A percentile compares a stretch with the other conserved stretches of the same genome.
These are phyloP conservation scores for Tiaroga cobitis DNA, from an alignment of 2,797 vertebrate species.

Conservation along the genomic window DNA sequence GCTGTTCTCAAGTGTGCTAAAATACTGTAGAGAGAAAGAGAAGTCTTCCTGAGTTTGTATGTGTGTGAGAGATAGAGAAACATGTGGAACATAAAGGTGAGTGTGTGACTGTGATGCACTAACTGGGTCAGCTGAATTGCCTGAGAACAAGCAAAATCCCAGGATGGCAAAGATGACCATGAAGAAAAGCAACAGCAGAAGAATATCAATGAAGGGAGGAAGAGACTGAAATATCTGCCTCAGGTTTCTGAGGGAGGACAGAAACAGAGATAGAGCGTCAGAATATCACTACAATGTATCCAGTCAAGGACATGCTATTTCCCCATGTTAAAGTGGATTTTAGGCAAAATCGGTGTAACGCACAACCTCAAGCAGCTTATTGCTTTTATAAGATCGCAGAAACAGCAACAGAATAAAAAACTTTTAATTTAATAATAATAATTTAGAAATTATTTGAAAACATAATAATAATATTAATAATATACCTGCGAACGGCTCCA, in stretches of 20 bases:
- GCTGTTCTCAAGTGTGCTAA: constrained; percentile 95
- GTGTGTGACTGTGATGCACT: constrained; percentile 63
- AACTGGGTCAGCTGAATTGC: constrained; percentile 90
- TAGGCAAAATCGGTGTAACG: neutral
- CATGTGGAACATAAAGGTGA: neutral
- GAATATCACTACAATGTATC: neutral
- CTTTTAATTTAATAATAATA: neutral
- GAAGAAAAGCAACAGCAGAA: constrained; percentile 96
- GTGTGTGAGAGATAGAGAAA: neutral
- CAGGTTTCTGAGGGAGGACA: constrained; percentile 84
- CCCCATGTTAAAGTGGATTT: neutral
- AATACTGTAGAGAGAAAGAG: constrained; percentile 82
- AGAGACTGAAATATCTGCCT: constrained; percentile 99
- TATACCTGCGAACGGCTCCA: constrained; percentile 92
- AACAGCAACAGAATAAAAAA: neutral
- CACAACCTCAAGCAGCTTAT: neutral
- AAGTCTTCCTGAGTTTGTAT: neutral
- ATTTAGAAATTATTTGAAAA: neutral
- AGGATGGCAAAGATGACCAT: constrained; percentile 98
- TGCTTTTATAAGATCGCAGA: neutral
- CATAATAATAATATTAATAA: neutral
- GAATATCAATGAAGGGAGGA: constrained; percentile 98
- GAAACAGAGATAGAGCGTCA: neutral
- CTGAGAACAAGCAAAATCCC: constrained; percentile 96
- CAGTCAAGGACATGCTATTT: neutral